Conservation (phyloP, 2,797 vertebrate genomes). For the Harpagifer antarcticus region DNA sequence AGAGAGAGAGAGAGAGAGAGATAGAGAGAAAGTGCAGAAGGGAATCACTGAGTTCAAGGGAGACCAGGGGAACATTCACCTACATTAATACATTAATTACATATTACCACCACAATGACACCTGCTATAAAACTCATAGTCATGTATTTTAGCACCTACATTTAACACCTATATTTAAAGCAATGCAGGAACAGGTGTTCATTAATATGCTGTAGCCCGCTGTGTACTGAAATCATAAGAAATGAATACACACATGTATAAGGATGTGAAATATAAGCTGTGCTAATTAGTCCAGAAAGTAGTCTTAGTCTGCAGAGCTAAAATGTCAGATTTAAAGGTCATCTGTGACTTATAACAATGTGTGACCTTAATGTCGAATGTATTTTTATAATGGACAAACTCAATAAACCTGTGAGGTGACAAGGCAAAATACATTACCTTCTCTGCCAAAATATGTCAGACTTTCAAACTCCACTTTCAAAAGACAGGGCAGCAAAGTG, state of each 20-base stretch:
- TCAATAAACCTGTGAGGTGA: neutral
- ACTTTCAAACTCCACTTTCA: neutral
- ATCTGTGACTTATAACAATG: neutral
- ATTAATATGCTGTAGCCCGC: conserved; percentile 32
- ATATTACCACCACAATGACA: conserved; percentile 28
- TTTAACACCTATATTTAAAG: neutral
- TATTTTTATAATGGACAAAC: neutral
- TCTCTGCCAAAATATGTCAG: conserved; percentile 1
- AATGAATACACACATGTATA: conserved; percentile 3
- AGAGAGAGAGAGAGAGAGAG: neutral
- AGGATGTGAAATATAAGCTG: neutral
- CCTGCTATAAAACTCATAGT: conserved; percentile 43
- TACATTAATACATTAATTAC: conserved; percentile 14
- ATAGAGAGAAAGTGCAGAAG: conserved; percentile 10
- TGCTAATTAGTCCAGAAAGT: neutral
- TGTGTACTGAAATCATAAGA: conserved; percentile 2
- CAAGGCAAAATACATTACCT: neutral
- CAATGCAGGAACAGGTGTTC: conserved; percentile 50
- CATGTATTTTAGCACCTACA: conserved; percentile 22
- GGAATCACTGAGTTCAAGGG: neutral
- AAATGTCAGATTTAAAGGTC: conserved; percentile 12
- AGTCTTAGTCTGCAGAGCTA: neutral
- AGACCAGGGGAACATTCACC: conserved; percentile 8
- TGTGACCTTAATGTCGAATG: conserved; percentile 10
- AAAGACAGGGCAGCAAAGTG: conserved; percentile 5